Percentiles rank a stretch among this genome's conserved stretches.
Evolutionary conservation across 2,888 invertebrate species (phyloP).

Genomic region (Crematogaster levior): DNA sequence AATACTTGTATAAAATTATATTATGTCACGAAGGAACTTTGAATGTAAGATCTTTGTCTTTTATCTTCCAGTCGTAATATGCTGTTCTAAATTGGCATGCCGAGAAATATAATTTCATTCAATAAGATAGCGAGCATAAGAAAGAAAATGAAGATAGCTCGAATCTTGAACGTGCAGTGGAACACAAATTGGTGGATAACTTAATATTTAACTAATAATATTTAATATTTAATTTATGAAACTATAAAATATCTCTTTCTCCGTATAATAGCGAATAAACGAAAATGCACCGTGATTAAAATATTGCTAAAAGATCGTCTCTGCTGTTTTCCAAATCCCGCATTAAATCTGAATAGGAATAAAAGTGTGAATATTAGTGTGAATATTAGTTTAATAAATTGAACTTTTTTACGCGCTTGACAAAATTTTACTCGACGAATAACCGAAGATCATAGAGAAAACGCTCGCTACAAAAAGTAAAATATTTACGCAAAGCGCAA

Average conservation of each 20-base stretch:
- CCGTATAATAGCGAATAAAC: constrained; percentile 3
- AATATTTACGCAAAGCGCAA: neutral
- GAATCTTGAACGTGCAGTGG: constrained; percentile 42
- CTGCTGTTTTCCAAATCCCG: neutral
- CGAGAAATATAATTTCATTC: constrained; percentile 38
- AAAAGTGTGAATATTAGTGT: constrained; percentile 11
- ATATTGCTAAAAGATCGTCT: constrained; percentile 3
- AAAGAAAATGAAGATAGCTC: constrained; percentile 43
- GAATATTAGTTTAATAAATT: constrained; percentile 20
- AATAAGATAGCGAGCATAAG: constrained; percentile 26
- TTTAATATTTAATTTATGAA: no score
- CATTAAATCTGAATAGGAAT: constrained; percentile 8
- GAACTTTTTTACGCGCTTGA: neutral
- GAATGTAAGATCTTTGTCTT: constrained; percentile 12
- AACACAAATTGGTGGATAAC: constrained; percentile 51
- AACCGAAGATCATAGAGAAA: constrained; percentile 2
- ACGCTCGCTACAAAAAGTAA: neutral
- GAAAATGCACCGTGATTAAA: constrained; percentile 8
- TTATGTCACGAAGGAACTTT: neutral
- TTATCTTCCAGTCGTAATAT: constrained; percentile 8
- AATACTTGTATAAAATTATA: constrained; percentile 13
- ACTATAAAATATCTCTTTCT: neutral
- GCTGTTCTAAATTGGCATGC: constrained; percentile 26
- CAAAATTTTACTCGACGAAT: constrained; percentile 19
- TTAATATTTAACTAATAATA: constrained; percentile 43